These are phyloP conservation scores for Takifugu rubripes DNA, from an alignment of 2,797 vertebrate species.

Conservation along the genomic window DNA sequence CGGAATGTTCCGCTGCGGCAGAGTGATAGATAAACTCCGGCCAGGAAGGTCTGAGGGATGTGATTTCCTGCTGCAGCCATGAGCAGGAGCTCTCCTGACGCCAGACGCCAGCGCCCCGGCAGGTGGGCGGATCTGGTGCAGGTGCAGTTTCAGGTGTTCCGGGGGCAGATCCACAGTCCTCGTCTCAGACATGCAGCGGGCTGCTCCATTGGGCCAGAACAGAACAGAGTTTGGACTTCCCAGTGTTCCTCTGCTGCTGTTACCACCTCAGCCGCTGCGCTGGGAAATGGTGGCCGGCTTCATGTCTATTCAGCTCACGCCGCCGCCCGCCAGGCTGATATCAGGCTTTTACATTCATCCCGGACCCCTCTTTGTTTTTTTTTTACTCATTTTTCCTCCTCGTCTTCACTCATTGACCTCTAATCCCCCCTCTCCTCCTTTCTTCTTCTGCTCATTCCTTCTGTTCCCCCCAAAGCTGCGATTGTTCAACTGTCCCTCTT, in stretches of 20 bases:
- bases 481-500: conserved; percentile 64
- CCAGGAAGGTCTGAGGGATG: too few species aligned
- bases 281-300: conserved; percentile 58
- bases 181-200: conserved; percentile 41
- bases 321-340: conserved; percentile 71
- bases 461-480: conserved; percentile 51
- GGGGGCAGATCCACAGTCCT: conserved; percentile 28
- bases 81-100: too few species aligned
- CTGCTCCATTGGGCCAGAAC: conserved; percentile 42
- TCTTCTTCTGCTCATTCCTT: conserved; percentile 23
- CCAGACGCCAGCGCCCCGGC: conserved; percentile 1
- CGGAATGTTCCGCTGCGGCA: too few species aligned
- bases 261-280: conserved; percentile 65
- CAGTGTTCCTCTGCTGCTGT: conserved; percentile 38
- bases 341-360: conserved; percentile 69
- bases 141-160: conserved; percentile 13
- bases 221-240: conserved; percentile 29
- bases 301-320: conserved; percentile 72
- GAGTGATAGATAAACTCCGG: too few species aligned
- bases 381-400: conserved; percentile 26
- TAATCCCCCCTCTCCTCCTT: conserved; percentile 28
- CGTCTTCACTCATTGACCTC: conserved; percentile 32
- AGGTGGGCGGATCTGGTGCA: conserved; percentile 10
- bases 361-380: not conserved
- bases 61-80: too few species aligned